Evolutionary conservation across 1,140 invertebrate species (phyloP), one percentile per base, ranked within the genome.

Genomic region (Sycobia sp.): DNA sequence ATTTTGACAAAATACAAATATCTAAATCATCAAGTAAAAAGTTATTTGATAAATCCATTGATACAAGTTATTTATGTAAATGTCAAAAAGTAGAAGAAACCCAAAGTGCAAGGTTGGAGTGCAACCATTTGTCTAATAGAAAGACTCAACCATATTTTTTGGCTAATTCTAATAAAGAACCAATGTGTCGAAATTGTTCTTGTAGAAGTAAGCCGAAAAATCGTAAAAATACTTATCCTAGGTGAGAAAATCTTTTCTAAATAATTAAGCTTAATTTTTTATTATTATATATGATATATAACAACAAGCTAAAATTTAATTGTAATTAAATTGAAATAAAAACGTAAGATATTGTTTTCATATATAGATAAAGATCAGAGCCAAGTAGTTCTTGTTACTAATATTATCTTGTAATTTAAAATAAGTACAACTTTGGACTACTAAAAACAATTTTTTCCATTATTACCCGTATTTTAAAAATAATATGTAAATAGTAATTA

Each of bases 1-100:
- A 34, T n/a, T 57, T 63, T 14, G 47, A 56, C 14, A 57, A 34
- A 14, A 29, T 63, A 16, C 55, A 57, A 8, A 41, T 63, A 20
- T 34, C 18, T 4, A 36, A 34, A 25, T 29, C 43, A 13, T 13
- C 11, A 50, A 63, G 14, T 20, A 51, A 57, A 29, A 57, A 49
- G n/a, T 2, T 34, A 3, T 43, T 57, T 32, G 25, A 50, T n/a
- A 57, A 51, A 49, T 13, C 23, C 14, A 50, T 3, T 50, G 29
- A 7, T 13, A 62, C 18, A 13, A 11, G 2, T 16, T 51, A 13
- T 14, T 39, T 1, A 39, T 63, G 53, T 16, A 13, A 57, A 4
- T 51, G 20, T 44, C 55, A 56, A n/a, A 41, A 50, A 8, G 2
- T 11, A 3, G 34, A 51, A 41, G 46, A 23, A 9, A 8, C 46